A percentile compares a stretch with the other conserved stretches of the same genome.
Evolutionary conservation across 2,888 invertebrate genomes (phyloP).

Genomic region (Nysson spinosus): DNA sequence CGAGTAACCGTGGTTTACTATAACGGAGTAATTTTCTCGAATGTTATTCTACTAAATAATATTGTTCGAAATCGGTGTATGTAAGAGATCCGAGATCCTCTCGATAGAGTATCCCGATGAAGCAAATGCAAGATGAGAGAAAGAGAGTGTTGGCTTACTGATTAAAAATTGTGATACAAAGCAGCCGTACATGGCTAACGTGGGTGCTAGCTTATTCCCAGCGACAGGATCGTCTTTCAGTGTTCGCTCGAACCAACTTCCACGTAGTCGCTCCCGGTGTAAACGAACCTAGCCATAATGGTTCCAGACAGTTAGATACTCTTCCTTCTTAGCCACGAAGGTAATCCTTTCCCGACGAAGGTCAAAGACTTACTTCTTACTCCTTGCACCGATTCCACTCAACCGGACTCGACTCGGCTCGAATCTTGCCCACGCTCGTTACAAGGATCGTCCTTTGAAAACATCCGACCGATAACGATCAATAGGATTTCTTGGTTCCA

Average conservation of each 20-base stretch:
- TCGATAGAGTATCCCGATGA: no score
- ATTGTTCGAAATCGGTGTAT: no score
- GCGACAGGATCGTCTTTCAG: slow-evolving; percentile 30
- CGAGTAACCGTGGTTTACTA: no score
- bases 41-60: not conserved
- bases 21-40: no score
- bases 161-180: slow-evolving; percentile 47
- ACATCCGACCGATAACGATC: no score
- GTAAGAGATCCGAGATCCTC: no score
- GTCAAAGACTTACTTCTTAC: slow-evolving; percentile 32
- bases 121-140: not conserved
- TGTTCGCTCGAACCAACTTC: slow-evolving; percentile 26
- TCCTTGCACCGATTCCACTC: no score
- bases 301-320: slow-evolving; percentile 42
- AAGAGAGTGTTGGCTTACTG: slow-evolving; percentile 29
- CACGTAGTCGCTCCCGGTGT: slow-evolving; percentile 17
- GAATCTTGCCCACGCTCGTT: no score
- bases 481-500: no score
- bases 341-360: slow-evolving; percentile 46
- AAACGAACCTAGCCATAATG: slow-evolving; percentile 46
- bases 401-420: no score
- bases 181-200: slow-evolving; percentile 38
- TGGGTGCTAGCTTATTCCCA: slow-evolving; percentile 37
- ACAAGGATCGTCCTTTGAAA: not conserved
- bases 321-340: slow-evolving; percentile 13